A percentile compares a stretch with the other conserved stretches of the same genome.
These are phyloP conservation scores for Athrips mouffetella DNA, from an alignment of 2,888 invertebrate genomes.

Conservation along the genomic window DNA sequence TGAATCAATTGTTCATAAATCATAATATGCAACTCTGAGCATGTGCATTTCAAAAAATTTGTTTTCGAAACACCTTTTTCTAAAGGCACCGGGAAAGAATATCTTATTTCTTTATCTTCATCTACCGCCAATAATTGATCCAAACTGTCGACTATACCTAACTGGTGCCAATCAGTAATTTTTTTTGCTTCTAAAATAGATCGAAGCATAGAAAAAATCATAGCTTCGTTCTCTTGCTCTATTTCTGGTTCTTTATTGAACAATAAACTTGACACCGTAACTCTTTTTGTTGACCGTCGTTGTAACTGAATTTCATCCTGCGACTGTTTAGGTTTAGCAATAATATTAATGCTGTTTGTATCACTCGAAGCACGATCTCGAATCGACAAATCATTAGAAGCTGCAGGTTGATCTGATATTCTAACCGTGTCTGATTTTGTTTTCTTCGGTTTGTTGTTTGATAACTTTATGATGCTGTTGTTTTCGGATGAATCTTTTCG, in stretches of 20 bases:
- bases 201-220: slow-evolving; percentile 45
- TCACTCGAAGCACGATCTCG: not conserved
- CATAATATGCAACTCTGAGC: slow-evolving; percentile 55
- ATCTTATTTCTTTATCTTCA: slow-evolving; percentile 26
- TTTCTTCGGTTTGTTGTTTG: not conserved
- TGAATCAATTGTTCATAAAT: slow-evolving; percentile 60
- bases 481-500: not conserved
- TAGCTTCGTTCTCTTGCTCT: not conserved
- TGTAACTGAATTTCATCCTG: not conserved
- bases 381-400: not conserved
- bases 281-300: slow-evolving; percentile 47
- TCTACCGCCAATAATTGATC: slow-evolving; percentile 39
- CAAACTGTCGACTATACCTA: slow-evolving; percentile 55
- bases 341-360: not conserved
- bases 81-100: slow-evolving; percentile 43
- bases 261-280: slow-evolving; percentile 48
- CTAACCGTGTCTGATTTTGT: not conserved
- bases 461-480: not conserved
- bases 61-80: slow-evolving; percentile 56
- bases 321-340: not conserved
- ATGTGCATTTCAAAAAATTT: slow-evolving; percentile 56
- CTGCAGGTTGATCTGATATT: not conserved
- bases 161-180: slow-evolving; percentile 51
- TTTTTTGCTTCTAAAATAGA: slow-evolving; percentile 51
- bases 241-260: slow-evolving; percentile 22